Percentiles rank a stretch among this genome's conserved stretches.
Evolutionary conservation across 2,797 vertebrate species (phyloP).

Genomic region (Rhincodon typus): DNA sequence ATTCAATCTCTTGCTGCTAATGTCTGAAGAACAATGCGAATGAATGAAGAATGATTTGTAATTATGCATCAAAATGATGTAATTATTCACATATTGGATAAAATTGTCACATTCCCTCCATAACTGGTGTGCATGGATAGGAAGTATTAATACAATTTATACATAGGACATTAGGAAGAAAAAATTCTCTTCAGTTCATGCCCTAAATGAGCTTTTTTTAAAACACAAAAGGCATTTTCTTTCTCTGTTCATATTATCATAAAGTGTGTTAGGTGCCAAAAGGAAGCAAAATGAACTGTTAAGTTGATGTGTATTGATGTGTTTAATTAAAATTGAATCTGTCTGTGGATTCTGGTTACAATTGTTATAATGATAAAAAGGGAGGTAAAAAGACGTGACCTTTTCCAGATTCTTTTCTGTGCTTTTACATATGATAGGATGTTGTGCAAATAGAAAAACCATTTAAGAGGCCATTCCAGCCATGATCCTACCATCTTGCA

Average conservation of each 20-base stretch:
- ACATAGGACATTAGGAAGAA: background rate
- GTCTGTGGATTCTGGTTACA: background rate
- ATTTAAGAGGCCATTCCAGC: no score
- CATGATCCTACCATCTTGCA: no score
- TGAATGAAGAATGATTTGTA: background rate
- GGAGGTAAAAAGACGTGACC: background rate
- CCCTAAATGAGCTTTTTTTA: background rate
- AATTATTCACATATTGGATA: background rate
- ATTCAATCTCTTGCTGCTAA: background rate
- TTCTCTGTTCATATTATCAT: background rate
- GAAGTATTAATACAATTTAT: background rate
- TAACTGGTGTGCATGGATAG: background rate
- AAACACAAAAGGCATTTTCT: background rate
- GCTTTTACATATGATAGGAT: no score
- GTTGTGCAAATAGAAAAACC: no score
- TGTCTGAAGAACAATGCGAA: background rate
- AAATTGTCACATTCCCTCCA: background rate
- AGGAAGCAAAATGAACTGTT: background rate
- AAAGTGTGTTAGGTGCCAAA: background rate
- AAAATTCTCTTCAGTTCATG: background rate
- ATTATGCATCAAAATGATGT: background rate
- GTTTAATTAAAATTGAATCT: background rate
- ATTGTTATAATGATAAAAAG: background rate
- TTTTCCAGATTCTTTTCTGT: background rate
- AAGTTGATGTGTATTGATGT: background rate